These are phyloP conservation scores for Glossophaga mutica DNA, from an alignment of 2,797 vertebrate species.

Conservation along the genomic window DNA sequence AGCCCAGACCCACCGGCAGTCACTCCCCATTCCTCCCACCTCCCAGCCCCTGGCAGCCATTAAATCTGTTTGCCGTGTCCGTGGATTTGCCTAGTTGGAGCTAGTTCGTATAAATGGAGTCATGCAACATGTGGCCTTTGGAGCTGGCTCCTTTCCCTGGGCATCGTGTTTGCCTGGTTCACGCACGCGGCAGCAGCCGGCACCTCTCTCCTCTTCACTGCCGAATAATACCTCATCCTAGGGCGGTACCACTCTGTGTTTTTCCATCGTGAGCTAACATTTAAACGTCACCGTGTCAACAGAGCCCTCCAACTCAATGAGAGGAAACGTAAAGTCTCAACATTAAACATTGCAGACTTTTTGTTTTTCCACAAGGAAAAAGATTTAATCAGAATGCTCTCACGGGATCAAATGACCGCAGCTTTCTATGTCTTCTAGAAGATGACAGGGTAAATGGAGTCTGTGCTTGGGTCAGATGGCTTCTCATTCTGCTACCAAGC, in stretches of 20 bases:
- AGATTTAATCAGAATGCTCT: not conserved
- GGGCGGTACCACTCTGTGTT: not conserved
- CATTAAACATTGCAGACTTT: not conserved
- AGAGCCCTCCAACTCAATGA: not conserved
- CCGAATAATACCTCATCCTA: not conserved
- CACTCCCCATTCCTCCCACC: too few relatives aligned
- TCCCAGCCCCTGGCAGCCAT: not conserved
- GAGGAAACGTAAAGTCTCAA: not conserved
- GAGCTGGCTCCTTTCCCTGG: not conserved
- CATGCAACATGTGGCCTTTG: too few relatives aligned
- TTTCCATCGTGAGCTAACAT: not conserved
- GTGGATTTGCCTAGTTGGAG: not conserved
- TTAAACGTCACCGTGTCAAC: not conserved
- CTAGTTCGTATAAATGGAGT: too few relatives aligned
- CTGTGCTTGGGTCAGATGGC: not conserved
- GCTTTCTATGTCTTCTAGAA: not conserved
- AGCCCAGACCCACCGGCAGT: not conserved
- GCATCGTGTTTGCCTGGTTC: not conserved
- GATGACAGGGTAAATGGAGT: not conserved
- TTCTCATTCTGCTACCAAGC: not conserved
- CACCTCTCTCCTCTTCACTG: not conserved
- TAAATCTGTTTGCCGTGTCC: not conserved
- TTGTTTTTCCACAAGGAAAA: not conserved
- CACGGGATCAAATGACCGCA: not conserved
- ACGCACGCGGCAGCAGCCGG: not conserved